Evolutionary conservation across 2,888 invertebrate species (phyloP), one percentile per base, ranked within the genome.

Genomic region (Dascillus cervinus): DNA sequence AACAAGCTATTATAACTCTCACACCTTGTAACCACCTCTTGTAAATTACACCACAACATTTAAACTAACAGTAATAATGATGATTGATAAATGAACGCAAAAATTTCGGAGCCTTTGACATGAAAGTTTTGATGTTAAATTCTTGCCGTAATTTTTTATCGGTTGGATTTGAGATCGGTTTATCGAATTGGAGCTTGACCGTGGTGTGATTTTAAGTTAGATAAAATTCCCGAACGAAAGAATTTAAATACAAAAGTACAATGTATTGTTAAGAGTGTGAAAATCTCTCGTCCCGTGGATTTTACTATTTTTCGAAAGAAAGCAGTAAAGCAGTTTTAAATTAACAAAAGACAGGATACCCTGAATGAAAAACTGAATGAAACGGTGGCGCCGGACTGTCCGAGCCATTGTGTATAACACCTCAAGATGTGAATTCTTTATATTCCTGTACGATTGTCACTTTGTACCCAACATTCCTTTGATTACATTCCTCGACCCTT

Each of bases 331-430:
- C 37, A 32, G 39, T 37, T n/a, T n/a, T 34, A 32, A 29, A 33
- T 21, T 24, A 34, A 45, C 45, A 45, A 45, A 43, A 34, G 41
- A 32, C 45, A 45, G 45, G 45, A 45, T 39, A 37, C 37, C 28
- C 36, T 34, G 15, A 33, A 37, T 33, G 32, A 39, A 45, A 38
- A 38, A 29, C 29, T 45, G 46, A 44, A 46, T 42, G 43, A 46
- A 46, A 35, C 39, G 28, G 25, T 46, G 46, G 46, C 46, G 46
- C 46, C 46, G 44, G 40, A 40, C 38, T 35, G 46, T 46, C 46
- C 46, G 38, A 29, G 33, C 40, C 29, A 46, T 46, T 46, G 46
- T 46, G 40, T 37, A 37, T 34, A 43, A 40, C 41, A 37, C 42
- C 39, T 42, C 29, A 30, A n/a, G 32, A 35, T 42, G 46, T 41